Conservation (phyloP, 2,888 invertebrate species). For the Pseudococcus longispinus region DNA sequence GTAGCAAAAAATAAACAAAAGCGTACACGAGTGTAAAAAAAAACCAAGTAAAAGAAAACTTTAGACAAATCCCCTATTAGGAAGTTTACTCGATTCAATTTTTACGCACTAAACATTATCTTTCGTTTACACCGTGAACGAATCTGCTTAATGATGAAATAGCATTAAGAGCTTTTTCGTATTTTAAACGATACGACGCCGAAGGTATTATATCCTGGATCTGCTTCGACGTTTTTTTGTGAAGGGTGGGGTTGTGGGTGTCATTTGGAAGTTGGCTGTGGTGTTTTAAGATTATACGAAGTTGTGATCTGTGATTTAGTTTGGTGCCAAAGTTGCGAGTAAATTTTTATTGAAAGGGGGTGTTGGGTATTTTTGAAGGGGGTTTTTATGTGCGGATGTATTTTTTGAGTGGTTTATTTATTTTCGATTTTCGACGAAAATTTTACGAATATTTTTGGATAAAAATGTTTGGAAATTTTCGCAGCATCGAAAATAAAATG, state of each 20-base stretch:
- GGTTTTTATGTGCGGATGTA: too few species aligned
- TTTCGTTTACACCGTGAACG: slow-evolving; percentile 44
- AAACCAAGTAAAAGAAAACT: slow-evolving; percentile 8
- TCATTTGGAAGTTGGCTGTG: neutral
- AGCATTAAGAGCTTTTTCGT: slow-evolving; percentile 38
- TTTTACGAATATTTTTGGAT: neutral
- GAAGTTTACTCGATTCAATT: slow-evolving; percentile 36
- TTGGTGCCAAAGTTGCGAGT: neutral
- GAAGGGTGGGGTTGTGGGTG: neutral
- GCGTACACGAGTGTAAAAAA: neutral
- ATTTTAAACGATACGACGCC: slow-evolving; percentile 26
- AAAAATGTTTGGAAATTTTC: neutral
- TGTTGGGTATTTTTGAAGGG: neutral
- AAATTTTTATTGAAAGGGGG: neutral
- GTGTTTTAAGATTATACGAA: neutral
- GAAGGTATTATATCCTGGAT: slow-evolving; percentile 1
- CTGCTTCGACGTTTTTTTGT: neutral
- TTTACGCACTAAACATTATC: slow-evolving; percentile 44
- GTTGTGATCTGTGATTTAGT: neutral
- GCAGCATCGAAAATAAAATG: neutral
- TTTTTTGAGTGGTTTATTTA: neutral
- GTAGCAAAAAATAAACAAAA: slow-evolving; percentile 32
- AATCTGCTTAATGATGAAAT: slow-evolving; percentile 40
- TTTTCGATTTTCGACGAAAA: neutral
- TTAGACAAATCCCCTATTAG: slow-evolving; percentile 29